A percentile compares a stretch with the other conserved stretches of the same genome.
Conservation (phyloP, 2,113 vertebrate genomes). For the Heliornis fulica region DNA sequence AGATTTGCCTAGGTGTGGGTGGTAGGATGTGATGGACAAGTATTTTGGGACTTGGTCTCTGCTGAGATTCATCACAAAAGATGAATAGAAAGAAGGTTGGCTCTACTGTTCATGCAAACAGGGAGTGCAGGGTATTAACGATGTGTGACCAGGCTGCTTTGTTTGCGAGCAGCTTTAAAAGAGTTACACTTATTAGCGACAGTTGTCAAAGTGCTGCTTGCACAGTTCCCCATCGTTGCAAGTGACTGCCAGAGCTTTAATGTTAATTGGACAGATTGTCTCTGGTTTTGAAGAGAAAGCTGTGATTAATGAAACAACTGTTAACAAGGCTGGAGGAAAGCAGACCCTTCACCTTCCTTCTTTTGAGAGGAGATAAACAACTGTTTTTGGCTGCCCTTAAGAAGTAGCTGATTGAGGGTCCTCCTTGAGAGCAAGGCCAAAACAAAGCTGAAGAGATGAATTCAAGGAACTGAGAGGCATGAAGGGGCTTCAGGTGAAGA, state of each 20-base stretch:
- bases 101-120: not conserved
- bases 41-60: not conserved
- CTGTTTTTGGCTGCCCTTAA: not conserved
- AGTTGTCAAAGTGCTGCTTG: constrained; percentile 62
- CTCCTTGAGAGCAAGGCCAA: not conserved
- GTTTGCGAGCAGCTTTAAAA: constrained; percentile 56
- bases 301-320: constrained; percentile 78
- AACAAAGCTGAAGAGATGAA: not conserved
- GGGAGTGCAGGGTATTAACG: not conserved
- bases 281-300: constrained; percentile 74
- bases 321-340: constrained; percentile 59
- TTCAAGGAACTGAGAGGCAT: not conserved
- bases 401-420: not conserved
- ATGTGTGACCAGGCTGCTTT: not conserved
- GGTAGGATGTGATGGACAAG: not conserved
- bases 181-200: constrained; percentile 47
- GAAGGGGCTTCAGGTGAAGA: not conserved
- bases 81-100: not conserved
- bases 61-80: not conserved
- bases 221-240: constrained; percentile 32
- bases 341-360: constrained; percentile 40
- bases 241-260: constrained; percentile 67
- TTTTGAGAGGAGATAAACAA: constrained; percentile 23
- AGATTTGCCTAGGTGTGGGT: too few relatives aligned
- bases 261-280: constrained; percentile 81